Conservation (phyloP, 2,113 vertebrate species). For the Carassius carassius region DNA sequence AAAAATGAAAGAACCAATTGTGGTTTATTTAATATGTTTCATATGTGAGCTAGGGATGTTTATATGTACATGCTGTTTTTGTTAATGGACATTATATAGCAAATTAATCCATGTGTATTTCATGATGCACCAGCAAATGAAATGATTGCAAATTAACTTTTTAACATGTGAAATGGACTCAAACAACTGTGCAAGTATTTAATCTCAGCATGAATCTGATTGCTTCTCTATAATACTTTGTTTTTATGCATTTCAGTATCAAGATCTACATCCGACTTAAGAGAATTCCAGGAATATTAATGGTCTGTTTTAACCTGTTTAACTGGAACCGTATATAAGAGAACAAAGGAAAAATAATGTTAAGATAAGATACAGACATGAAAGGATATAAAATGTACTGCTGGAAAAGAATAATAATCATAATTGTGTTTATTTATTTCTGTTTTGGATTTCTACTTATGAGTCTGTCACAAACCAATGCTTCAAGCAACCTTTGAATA, state of each 20-base stretch:
- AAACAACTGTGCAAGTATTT: not conserved
- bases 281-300: not conserved
- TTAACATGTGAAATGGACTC: not conserved
- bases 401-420: not conserved
- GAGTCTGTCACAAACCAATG: conserved; percentile 1
- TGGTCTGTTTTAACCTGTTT: conserved; percentile 10
- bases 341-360: conserved; percentile 9
- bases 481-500: conserved; percentile 3
- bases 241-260: not conserved
- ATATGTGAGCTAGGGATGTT: not conserved
- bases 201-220: conserved; percentile 5
- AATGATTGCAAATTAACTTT: not conserved
- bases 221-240: conserved; percentile 18
- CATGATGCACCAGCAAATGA: not conserved
- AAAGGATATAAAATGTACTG: not conserved
- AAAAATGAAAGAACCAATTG: not conserved
- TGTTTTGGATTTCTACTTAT: not conserved
- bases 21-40: conserved; percentile 25
- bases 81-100: not conserved
- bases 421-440: not conserved
- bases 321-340: conserved; percentile 2
- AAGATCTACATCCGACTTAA: not conserved
- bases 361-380: conserved; percentile 11
- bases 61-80: not conserved
- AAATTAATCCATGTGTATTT: not conserved